Percentiles rank a stretch among this genome's conserved stretches.
Evolutionary conservation across 2,797 vertebrate genomes (phyloP).

Genomic region (Danio choprae): DNA sequence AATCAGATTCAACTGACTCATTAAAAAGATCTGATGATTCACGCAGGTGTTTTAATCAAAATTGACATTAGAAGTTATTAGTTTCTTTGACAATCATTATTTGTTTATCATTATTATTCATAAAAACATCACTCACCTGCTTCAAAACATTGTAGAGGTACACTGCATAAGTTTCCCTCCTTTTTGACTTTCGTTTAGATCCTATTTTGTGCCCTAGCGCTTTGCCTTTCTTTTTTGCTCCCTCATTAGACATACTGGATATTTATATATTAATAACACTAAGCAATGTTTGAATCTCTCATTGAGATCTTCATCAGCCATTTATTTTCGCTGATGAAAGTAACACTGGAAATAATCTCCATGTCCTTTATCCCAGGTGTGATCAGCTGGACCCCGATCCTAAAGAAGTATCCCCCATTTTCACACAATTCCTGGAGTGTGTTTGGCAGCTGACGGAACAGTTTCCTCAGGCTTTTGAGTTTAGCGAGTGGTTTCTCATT

Average conservation of each 20-base stretch:
- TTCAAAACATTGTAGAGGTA: slow-evolving; percentile 89
- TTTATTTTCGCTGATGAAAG: background rate
- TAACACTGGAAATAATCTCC: background rate
- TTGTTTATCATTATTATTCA: background rate
- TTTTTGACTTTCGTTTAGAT: slow-evolving; percentile 72
- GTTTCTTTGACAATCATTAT: background rate
- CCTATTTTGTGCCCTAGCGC: slow-evolving; percentile 67
- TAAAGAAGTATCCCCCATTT: slow-evolving; percentile 95
- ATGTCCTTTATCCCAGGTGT: slow-evolving; percentile 77
- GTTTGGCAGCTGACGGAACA: slow-evolving; percentile 96
- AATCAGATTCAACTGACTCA: background rate
- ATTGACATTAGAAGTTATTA: background rate
- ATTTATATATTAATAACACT: background rate
- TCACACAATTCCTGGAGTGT: slow-evolving; percentile 96
- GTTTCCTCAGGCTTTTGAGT: slow-evolving; percentile 93
- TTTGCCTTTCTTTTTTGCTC: slow-evolving; percentile 69
- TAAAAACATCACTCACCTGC: slow-evolving; percentile 71
- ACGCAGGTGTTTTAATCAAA: no score
- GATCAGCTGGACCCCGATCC: slow-evolving; percentile 94
- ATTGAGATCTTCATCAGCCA: no score
- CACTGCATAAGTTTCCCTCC: slow-evolving; percentile 81
- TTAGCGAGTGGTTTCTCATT: slow-evolving; percentile 96
- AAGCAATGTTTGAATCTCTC: background rate
- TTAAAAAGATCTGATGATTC: no score
- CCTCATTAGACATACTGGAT: slow-evolving; percentile 73